Evolutionary conservation across 2,113 vertebrate species (phyloP).

Genomic region (Neotragus pygmaeus): DNA sequence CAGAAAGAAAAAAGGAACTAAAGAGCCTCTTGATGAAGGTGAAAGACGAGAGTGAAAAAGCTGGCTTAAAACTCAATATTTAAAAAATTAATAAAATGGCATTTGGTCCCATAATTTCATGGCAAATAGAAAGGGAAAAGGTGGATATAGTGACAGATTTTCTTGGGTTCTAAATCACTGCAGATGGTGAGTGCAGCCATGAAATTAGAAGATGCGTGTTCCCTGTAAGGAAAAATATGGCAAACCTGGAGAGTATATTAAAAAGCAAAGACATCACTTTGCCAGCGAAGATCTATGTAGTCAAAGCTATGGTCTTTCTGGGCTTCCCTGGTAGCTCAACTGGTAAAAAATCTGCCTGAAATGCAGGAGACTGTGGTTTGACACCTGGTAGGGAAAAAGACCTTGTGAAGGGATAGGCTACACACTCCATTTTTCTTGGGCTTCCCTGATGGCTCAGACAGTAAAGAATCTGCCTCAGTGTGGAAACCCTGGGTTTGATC

Average conservation of each 20-base stretch:
- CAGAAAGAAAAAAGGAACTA: not conserved
- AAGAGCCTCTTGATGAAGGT: not conserved
- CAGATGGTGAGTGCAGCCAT: not conserved
- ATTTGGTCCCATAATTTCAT: not conserved
- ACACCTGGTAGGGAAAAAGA: not conserved
- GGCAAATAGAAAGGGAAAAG: not conserved
- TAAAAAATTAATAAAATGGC: not conserved
- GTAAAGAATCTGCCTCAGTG: not conserved
- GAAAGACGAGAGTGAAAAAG: not conserved
- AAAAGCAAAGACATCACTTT: not conserved
- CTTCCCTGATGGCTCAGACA: not conserved
- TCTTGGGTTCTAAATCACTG: not conserved
- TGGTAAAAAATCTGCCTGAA: not conserved
- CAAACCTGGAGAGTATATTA: not conserved
- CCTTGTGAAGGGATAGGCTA: not conserved
- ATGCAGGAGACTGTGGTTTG: not conserved
- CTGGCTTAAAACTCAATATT: not conserved
- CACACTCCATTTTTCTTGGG: not conserved
- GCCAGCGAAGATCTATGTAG: not conserved
- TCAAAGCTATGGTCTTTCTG: not conserved
- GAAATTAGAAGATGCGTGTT: not conserved
- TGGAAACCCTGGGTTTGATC: not conserved
- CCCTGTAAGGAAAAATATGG: not conserved
- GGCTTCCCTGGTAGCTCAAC: not conserved
- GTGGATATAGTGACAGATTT: not conserved